These are phyloP conservation scores for Ceuthmochares aereus DNA, from an alignment of 2,113 vertebrate species.

Conservation along the genomic window DNA sequence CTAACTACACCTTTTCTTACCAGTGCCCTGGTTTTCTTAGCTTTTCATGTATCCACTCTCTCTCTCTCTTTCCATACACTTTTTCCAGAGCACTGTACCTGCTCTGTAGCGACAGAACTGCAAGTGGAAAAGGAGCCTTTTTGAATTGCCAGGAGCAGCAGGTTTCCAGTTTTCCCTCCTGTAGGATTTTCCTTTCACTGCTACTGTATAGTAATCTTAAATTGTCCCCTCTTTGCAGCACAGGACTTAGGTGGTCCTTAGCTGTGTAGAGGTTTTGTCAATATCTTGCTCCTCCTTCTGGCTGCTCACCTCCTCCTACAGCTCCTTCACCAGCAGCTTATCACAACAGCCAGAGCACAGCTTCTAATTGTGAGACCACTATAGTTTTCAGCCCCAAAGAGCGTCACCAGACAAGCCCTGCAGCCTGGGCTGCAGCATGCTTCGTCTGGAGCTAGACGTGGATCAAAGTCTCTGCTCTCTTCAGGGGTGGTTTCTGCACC, in stretches of 20 bases:
- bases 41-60: neutral
- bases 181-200: neutral
- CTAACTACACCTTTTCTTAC: neutral
- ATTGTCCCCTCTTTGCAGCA: neutral
- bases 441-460: neutral
- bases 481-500: neutral
- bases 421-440: neutral
- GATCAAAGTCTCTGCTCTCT: neutral
- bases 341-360: neutral
- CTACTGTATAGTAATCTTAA: neutral
- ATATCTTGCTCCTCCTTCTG: neutral
- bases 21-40: neutral
- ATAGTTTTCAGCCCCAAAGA: neutral
- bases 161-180: neutral
- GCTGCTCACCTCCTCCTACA: neutral
- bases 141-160: neutral
- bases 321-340: neutral
- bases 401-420: neutral
- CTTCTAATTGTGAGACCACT: neutral
- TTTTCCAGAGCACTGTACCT: neutral
- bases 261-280: neutral
- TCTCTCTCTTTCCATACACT: neutral
- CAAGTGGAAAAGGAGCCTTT: neutral
- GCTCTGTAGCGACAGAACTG: neutral
- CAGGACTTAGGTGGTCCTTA: neutral